Evolutionary conservation across 2,113 vertebrate species (phyloP), one percentile per base, ranked within the genome.

Genomic region (Thryonomys swinderianus): DNA sequence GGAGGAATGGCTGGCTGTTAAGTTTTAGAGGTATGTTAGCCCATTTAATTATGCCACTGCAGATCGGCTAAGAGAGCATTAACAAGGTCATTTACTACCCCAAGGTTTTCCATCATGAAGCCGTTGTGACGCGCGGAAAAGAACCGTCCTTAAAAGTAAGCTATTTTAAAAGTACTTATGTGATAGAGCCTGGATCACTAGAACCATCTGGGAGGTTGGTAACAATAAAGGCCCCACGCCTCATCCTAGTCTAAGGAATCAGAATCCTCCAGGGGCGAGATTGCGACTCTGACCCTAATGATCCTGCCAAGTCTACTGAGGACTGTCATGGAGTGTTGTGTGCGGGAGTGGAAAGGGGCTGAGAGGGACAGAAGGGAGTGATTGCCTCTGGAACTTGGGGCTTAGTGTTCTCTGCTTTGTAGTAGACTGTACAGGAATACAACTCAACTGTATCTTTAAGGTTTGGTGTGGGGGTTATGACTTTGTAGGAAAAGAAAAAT

Each of bases 1-100:
- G 94, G 55, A 80, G 67, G 92, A 93, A 85, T 86, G 69, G 57
- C 92, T 89, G n/a, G 73, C 37, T 91, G 21, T 85, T 78, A 86
- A 37, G 14, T 88, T 90, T 88, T 86, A 96, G 55, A 85, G 66
- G 25, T 73, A 4, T 48, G 30, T n/a, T 94, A 91, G 83, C 64
- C 30, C 74, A 40, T 81, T 97, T 92, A 89, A 66, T 87, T 51
- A 78, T 78, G 45, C 69, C 40, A 27, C 80, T 95, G 91, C 25
- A 76, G 67, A 74, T 74, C 93, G 92, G 91, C 57, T 92, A 80
- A 94, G 64, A 37, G 21, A 80, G 18, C 45, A 42, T 88, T 53
- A 40, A 30, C 74, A 86, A 92, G 30, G 86, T 92, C 66, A 84
- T 11, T 32, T 61, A 59, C 2, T 67, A 53, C 40, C 45, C 20